These are phyloP conservation scores for Nerophis lumbriciformis DNA, from an alignment of 2,113 vertebrate species.

Conservation along the genomic window DNA sequence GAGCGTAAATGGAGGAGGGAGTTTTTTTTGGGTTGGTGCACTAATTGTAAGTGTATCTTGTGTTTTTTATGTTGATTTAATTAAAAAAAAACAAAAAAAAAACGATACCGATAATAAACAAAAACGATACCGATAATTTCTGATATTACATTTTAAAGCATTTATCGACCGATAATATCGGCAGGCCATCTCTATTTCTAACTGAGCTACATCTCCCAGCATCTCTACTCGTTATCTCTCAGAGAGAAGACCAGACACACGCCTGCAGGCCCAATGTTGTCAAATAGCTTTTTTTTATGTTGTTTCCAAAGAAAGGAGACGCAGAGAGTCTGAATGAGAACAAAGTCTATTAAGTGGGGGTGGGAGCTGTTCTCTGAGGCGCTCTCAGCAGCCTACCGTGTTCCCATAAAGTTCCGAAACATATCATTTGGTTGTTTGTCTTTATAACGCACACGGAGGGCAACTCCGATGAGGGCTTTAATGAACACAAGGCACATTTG, in stretches of 20 bases:
- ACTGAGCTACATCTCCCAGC: conserved; percentile 4
- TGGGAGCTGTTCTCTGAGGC: conserved; percentile 6
- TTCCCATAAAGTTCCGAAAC: conserved; percentile 4
- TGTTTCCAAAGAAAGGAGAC: conserved; percentile 30
- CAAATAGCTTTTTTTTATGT: conserved; percentile 65
- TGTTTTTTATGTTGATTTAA: no score
- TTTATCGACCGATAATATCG: no score
- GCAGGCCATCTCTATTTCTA: no score
- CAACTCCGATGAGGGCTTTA: conserved; percentile 4
- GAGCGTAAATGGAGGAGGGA: no score
- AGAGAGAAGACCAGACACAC: conserved; percentile 8
- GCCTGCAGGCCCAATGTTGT: conserved; percentile 29
- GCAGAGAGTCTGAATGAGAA: conserved; percentile 7
- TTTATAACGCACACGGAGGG: background rate
- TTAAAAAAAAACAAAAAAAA: no score
- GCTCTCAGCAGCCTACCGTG: conserved; percentile 7
- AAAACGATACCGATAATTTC: no score
- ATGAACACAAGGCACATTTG: conserved; percentile 6
- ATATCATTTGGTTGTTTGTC: conserved; percentile 6
- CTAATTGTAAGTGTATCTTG: no score
- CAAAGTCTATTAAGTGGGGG: conserved; percentile 8
- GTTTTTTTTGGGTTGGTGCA: no score
- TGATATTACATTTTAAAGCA: no score
- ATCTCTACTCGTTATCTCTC: conserved; percentile 23
- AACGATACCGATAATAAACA: no score